Evolutionary conservation across 2,888 invertebrate species (phyloP).

Genomic region (Axea sp.): DNA sequence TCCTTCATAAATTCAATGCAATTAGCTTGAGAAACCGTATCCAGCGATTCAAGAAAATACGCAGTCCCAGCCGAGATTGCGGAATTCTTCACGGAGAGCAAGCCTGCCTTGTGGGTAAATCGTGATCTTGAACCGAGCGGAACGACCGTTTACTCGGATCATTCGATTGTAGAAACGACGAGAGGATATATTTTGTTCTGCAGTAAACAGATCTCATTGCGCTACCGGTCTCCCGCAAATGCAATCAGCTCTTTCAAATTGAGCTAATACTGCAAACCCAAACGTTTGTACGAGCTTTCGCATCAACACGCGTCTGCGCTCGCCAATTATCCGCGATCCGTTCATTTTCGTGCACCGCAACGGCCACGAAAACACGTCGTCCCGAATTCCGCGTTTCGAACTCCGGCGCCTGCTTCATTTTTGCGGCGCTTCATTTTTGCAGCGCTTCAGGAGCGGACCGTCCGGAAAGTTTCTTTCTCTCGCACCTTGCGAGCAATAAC

Average conservation of each 20-base stretch:
- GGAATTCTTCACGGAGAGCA: slow-evolving; percentile 46
- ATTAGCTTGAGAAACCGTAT: slow-evolving; percentile 54
- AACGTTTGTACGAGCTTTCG: slow-evolving; percentile 1
- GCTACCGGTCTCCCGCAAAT: slow-evolving; percentile 56
- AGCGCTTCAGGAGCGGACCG: too few species aligned
- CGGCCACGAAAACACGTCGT: too few species aligned
- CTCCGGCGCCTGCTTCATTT: too few species aligned
- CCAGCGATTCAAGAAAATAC: slow-evolving; percentile 44
- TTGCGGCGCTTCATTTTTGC: too few species aligned
- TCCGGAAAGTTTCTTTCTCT: slow-evolving; percentile 3
- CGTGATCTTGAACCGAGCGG: slow-evolving; percentile 64
- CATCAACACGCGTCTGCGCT: not conserved
- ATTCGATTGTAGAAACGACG: slow-evolving; percentile 62
- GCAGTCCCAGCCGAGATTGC: slow-evolving; percentile 45
- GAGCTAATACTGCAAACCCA: slow-evolving; percentile 10
- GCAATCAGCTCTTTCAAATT: slow-evolving; percentile 46
- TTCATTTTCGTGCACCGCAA: too few species aligned
- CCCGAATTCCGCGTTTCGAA: too few species aligned
- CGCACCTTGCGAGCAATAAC: slow-evolving; percentile 42
- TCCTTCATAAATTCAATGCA: slow-evolving; percentile 42
- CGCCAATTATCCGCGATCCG: too few species aligned
- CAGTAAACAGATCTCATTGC: slow-evolving; percentile 53
- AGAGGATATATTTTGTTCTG: slow-evolving; percentile 57
- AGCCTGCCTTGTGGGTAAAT: slow-evolving; percentile 63
- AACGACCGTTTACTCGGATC: slow-evolving; percentile 65